Evolutionary conservation across 2,797 vertebrate genomes (phyloP).

Genomic region (Xenopus petersii): DNA sequence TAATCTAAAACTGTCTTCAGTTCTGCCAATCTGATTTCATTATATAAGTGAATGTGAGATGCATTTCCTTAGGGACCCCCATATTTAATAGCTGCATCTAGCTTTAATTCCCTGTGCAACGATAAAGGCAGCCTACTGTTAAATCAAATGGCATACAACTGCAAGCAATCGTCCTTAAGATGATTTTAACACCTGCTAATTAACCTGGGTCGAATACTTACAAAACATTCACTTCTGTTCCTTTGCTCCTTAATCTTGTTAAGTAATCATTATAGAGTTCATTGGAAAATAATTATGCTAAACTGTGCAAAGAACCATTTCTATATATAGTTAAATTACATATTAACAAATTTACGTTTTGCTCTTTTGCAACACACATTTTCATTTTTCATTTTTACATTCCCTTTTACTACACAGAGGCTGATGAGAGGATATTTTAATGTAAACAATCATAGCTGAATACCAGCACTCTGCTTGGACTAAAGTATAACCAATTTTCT

Average conservation of each 20-base stretch:
- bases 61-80: not conserved
- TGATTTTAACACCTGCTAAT: conserved; percentile 13
- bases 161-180: not conserved
- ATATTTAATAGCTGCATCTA: not conserved
- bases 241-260: conserved; percentile 9
- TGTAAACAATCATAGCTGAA: conserved; percentile 8
- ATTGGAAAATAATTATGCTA: conserved; percentile 7
- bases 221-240: conserved; percentile 15
- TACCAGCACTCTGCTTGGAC: conserved; percentile 4
- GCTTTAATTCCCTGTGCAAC: conserved; percentile 5
- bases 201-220: conserved; percentile 10
- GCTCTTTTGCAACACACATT: not conserved
- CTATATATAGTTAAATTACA: not conserved
- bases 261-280: conserved; percentile 3
- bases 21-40: not conserved
- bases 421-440: conserved; percentile 10
- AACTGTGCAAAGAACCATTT: not conserved
- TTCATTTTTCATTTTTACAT: not conserved
- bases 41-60: not conserved
- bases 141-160: not conserved
- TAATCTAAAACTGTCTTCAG: not conserved
- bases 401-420: not conserved
- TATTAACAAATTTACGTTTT: conserved; percentile 15
- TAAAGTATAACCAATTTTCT: not conserved
- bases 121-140: conserved; percentile 1